Evolutionary conservation across 2,888 invertebrate genomes (phyloP).

Genomic region (Hirtodrosophila histrioides): DNA sequence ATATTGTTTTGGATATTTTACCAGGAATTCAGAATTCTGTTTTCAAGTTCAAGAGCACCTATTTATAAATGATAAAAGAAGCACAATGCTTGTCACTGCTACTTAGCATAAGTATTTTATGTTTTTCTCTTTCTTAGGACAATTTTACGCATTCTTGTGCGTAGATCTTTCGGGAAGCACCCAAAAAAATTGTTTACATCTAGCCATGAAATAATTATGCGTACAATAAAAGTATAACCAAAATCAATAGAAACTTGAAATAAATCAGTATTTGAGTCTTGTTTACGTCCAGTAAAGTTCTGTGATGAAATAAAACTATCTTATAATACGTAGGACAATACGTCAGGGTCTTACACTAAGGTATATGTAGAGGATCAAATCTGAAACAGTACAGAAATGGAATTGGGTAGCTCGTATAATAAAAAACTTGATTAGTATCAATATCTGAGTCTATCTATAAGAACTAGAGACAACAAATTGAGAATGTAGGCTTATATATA

Average conservation of each 20-base stretch:
- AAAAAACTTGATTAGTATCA: no score
- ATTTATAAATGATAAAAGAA: slow-evolving; percentile 15
- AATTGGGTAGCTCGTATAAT: no score
- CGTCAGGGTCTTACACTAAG: not conserved
- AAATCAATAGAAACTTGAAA: not conserved
- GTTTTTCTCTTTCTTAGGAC: slow-evolving; percentile 29
- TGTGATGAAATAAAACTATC: slow-evolving; percentile 9
- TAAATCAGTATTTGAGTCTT: slow-evolving; percentile 5
- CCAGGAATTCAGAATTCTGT: slow-evolving; percentile 60
- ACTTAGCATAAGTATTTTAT: slow-evolving; percentile 50
- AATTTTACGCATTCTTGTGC: slow-evolving; percentile 46
- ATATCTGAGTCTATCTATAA: no score
- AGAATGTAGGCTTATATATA: no score
- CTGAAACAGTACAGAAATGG: no score
- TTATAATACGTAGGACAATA: not conserved
- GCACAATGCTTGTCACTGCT: slow-evolving; percentile 28
- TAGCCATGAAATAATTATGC: slow-evolving; percentile 13
- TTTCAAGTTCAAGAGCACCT: slow-evolving; percentile 75
- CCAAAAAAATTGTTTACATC: slow-evolving; percentile 48
- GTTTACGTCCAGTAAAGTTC: slow-evolving; percentile 7
- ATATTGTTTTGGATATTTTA: slow-evolving; percentile 33
- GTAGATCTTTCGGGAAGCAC: slow-evolving; percentile 55
- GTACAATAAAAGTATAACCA: not conserved
- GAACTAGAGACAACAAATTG: no score
- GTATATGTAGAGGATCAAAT: no score